Percentiles rank a stretch among this genome's conserved stretches.
Evolutionary conservation across 1,140 invertebrate species (phyloP).

Genomic region (Heliconius nattereri): DNA sequence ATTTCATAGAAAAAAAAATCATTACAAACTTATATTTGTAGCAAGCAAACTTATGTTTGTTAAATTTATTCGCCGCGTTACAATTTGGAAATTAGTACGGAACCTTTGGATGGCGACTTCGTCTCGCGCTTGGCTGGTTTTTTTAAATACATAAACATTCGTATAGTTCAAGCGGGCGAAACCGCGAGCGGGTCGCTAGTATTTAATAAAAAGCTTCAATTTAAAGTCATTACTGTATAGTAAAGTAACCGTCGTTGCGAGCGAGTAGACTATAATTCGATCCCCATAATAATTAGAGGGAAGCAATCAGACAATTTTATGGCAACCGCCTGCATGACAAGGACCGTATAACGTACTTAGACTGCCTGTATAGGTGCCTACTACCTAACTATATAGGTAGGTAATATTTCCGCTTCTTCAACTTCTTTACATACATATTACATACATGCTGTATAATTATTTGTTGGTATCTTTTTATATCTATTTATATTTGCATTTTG

Average conservation of each 20-base stretch:
- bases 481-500: not conserved
- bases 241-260: slow-evolving; percentile 25
- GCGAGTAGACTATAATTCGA: slow-evolving; percentile 48
- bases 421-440: not conserved
- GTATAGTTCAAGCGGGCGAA: too few species aligned
- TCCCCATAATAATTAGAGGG: slow-evolving; percentile 46
- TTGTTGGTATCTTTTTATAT: slow-evolving; percentile 9
- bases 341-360: slow-evolving; percentile 34
- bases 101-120: too few species aligned
- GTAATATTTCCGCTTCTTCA: slow-evolving; percentile 40
- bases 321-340: slow-evolving; percentile 33
- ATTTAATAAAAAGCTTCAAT: slow-evolving; percentile 29
- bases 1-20: too few species aligned
- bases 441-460: slow-evolving; percentile 8
- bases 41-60: too few species aligned
- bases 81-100: too few species aligned
- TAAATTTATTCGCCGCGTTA: too few species aligned
- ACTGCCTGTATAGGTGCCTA: slow-evolving; percentile 30
- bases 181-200: not conserved
- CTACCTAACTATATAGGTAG: slow-evolving; percentile 6
- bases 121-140: too few species aligned
- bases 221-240: slow-evolving; percentile 24
- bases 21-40: too few species aligned
- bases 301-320: slow-evolving; percentile 47
- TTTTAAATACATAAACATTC: too few species aligned